Percentiles rank a stretch among this genome's conserved stretches.
These are phyloP conservation scores for Euspilapteryx auroguttella DNA, from an alignment of 2,888 invertebrate species.

Conservation along the genomic window DNA sequence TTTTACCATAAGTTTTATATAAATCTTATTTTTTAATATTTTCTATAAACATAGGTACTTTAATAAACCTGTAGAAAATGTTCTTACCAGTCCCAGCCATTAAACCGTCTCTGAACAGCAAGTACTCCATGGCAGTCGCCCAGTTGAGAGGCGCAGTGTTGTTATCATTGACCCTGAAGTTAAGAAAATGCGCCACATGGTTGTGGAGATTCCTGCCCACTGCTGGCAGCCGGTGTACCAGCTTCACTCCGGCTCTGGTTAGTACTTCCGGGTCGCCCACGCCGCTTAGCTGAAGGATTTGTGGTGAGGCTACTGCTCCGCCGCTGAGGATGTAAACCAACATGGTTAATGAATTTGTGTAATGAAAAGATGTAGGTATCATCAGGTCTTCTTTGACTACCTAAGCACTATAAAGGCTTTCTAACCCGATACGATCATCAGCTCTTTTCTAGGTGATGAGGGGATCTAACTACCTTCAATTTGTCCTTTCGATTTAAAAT, in stretches of 20 bases:
- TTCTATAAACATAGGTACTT: too few relatives aligned
- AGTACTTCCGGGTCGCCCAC: slow-evolving; percentile 79
- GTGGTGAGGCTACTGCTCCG: slow-evolving; percentile 93
- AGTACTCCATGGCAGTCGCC: slow-evolving; percentile 90
- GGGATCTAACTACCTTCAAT: too few relatives aligned
- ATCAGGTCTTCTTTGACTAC: too few relatives aligned
- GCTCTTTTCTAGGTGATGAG: too few relatives aligned
- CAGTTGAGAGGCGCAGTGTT: slow-evolving; percentile 86
- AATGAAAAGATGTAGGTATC: too few relatives aligned
- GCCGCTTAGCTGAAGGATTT: slow-evolving; percentile 88
- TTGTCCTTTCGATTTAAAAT: too few relatives aligned
- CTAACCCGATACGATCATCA: too few relatives aligned
- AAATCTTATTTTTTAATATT: too few relatives aligned
- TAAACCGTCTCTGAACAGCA: slow-evolving; percentile 83
- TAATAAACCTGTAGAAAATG: too few relatives aligned
- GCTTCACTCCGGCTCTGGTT: slow-evolving; percentile 62
- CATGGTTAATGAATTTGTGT: neutral
- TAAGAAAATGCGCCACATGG: slow-evolving; percentile 79
- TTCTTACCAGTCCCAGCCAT: slow-evolving; percentile 84
- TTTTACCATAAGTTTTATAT: too few relatives aligned
- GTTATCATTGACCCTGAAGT: slow-evolving; percentile 81
- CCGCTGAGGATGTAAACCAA: slow-evolving; percentile 31
- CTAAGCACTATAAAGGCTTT: too few relatives aligned
- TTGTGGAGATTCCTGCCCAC: slow-evolving; percentile 87
- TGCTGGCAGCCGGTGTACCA: slow-evolving; percentile 73